A percentile compares a stretch with the other conserved stretches of the same genome.
Evolutionary conservation across 2,113 vertebrate genomes (phyloP).

Genomic region (Telmatochromis brachygnathus): DNA sequence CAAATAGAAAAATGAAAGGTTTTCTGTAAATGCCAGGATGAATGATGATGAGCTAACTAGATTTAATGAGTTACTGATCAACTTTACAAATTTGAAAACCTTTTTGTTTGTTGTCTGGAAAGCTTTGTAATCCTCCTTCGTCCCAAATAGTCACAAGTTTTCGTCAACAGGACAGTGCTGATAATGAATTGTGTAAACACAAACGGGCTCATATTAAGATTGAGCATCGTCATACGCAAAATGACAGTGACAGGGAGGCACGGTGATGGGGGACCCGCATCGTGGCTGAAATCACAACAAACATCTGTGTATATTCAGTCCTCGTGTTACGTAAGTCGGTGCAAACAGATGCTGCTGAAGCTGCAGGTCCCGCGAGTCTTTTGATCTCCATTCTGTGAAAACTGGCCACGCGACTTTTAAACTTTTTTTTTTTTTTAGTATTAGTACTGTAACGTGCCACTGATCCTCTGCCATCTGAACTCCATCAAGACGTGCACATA

Average conservation of each 20-base stretch:
- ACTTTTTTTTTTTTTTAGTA: neutral
- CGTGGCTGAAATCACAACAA: slow-evolving; percentile 6
- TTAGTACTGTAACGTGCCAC: neutral
- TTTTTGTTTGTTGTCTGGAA: neutral
- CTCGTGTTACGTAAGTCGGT: neutral
- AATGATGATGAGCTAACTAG: neutral
- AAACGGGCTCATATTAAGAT: neutral
- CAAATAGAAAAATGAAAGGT: neutral
- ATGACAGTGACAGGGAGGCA: neutral
- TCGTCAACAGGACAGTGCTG: neutral
- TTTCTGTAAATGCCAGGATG: neutral
- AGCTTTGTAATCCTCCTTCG: neutral
- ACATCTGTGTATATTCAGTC: neutral
- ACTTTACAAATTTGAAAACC: accelerated
- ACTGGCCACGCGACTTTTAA: neutral
- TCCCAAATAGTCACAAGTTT: neutral
- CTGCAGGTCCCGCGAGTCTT: neutral
- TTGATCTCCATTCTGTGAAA: neutral
- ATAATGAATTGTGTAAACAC: neutral
- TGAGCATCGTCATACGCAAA: neutral
- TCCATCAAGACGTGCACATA: neutral
- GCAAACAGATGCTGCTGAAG: neutral
- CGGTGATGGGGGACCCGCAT: neutral
- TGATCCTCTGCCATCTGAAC: neutral
- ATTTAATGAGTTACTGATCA: neutral